Evolutionary conservation across 2,888 invertebrate species (phyloP).

Genomic region (Tromatobia lineatoria): DNA sequence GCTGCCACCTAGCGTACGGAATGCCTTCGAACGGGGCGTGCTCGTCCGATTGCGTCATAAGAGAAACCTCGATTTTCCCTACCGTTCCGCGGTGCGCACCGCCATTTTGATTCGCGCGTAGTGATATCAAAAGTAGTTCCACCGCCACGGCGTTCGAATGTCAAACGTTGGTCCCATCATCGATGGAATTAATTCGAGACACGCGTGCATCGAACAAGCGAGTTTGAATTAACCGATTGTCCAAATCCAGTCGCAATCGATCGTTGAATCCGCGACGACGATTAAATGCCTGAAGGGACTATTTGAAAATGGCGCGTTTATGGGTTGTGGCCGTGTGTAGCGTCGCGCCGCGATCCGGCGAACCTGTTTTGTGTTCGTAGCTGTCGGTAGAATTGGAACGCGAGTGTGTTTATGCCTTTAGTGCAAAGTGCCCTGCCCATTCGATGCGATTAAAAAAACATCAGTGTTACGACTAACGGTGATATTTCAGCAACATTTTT

Average conservation of each 20-base stretch:
- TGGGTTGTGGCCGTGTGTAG: constrained; percentile 74
- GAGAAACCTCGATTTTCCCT: constrained; percentile 79
- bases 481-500: constrained; percentile 17
- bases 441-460: constrained; percentile 56
- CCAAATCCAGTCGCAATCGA: background rate
- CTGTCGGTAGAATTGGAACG: constrained; percentile 78
- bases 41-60: constrained; percentile 80
- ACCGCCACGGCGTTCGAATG: constrained; percentile 64
- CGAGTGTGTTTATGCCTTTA: constrained; percentile 78
- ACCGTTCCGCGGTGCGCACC: constrained; percentile 64
- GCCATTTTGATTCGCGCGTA: constrained; percentile 79
- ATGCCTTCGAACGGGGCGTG: constrained; percentile 73
- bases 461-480: constrained; percentile 43
- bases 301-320: constrained; percentile 77
- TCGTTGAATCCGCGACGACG: background rate
- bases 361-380: constrained; percentile 78
- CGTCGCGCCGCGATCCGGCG: constrained; percentile 79
- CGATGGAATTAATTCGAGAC: background rate
- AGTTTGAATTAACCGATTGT: constrained; percentile 27
- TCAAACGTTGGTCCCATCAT: constrained; percentile 1
- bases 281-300: constrained; percentile 72
- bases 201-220: background rate
- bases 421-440: constrained; percentile 71
- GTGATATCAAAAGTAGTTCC: constrained; percentile 73
- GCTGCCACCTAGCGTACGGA: constrained; percentile 74